Evolutionary conservation across 2,113 vertebrate species (phyloP), one percentile per base, ranked within the genome.

Genomic region (Cyanoderma ruficeps): DNA sequence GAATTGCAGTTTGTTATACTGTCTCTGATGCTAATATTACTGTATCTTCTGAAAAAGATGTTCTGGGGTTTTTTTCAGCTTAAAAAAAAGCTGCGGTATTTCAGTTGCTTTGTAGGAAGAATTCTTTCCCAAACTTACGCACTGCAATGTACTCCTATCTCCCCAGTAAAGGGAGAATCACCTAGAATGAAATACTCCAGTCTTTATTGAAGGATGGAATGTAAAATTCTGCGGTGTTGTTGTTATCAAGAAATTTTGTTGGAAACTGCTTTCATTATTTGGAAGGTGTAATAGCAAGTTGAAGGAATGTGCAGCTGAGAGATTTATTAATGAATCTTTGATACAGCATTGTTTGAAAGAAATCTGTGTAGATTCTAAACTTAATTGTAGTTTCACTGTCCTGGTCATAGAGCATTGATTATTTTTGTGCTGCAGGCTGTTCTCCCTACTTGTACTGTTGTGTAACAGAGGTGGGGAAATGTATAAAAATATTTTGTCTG

Each of bases 71-170:
- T 76, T 55, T 93, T 78, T 65, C 15, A 35, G 13, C 10, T 53
- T 83, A 11, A 60, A 61, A 25, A 25, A 76, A 37, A 14, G 4
- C 39, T 81, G 14, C 20, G 46, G 25, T 22, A 17, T 91, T 80
- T 80, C 10, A 33, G 5, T 19, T 78, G 17, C 9, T 75, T 76
- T 77, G 14, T 24, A 47, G 76, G 53, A 89, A 53, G 47, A 70
- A 37, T 37, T 63, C 7, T 31, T 70, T 13, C 15, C 8, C 31
- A 44, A 14, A 23, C 12, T 49, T 15, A 42, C 0, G 0, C 4
- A 8, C 23, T 61, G 22, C 22, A 28, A 5, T 41, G 12, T 78
- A 4, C 10, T 41, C 1, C 0, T 50, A 0, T 65, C 7, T 89
- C 6, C 12, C 13, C 31, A 50, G 72, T 35, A 64, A 83, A 57